Conservation (phyloP, 2,888 invertebrate genomes). For the Ophion ellenae region DNA sequence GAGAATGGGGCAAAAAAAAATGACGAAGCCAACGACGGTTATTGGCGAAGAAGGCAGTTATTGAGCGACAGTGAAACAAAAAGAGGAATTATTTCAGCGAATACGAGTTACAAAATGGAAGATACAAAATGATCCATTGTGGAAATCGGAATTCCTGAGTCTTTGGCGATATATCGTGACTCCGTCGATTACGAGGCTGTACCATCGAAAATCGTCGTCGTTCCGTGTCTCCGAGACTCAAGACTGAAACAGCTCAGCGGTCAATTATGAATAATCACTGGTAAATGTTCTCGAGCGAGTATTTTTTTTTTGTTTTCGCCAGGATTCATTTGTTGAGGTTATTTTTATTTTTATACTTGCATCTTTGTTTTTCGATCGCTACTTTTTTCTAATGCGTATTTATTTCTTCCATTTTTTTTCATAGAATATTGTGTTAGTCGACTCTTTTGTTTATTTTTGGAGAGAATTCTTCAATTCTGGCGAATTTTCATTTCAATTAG, state of each 20-base stretch:
- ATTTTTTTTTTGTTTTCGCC: background rate
- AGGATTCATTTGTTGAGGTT: background rate
- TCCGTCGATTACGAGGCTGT: conserved; percentile 36
- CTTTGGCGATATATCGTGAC: conserved; percentile 10
- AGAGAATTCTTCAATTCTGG: too few species aligned
- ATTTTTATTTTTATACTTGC: background rate
- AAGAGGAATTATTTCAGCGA: background rate
- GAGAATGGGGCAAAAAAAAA: background rate
- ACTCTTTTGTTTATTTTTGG: too few species aligned
- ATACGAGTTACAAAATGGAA: background rate
- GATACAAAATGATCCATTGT: conserved; percentile 3
- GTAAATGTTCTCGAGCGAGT: background rate
- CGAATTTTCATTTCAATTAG: too few species aligned
- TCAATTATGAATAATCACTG: background rate
- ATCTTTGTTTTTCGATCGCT: background rate
- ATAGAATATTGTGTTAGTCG: background rate
- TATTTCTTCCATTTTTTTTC: background rate
- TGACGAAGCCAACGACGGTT: background rate
- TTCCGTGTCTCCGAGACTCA: conserved; percentile 9
- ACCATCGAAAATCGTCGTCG: conserved; percentile 42
- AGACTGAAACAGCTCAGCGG: conserved; percentile 54
- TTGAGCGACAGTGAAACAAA: background rate
- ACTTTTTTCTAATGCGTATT: too few species aligned
- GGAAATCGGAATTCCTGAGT: conserved; percentile 5
- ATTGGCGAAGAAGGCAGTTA: background rate